phyloP scores from a whole-genome alignment of 1,140 invertebrate species.

The Drosophila navojoa region DNA sequence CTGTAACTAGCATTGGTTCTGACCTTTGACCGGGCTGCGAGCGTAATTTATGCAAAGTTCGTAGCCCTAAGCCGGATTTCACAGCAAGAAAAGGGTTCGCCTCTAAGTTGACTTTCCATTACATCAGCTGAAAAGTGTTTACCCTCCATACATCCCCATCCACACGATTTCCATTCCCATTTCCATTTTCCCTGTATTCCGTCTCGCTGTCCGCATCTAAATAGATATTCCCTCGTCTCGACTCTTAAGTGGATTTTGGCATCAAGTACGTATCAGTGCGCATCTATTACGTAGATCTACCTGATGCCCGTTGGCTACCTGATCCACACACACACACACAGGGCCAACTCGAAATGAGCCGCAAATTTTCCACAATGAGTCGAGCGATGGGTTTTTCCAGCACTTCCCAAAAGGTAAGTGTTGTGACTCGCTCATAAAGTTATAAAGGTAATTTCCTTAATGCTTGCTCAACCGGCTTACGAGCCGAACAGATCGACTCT shows the following conservation, averaged over 20 bases:
- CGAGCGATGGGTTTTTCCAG: slow-evolving; percentile 57
- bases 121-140: slow-evolving; percentile 67
- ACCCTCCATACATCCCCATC: slow-evolving; percentile 12
- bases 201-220: background rate
- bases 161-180: background rate
- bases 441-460: slow-evolving; percentile 37
- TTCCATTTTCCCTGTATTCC: slow-evolving; percentile 5
- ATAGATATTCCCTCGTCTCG: background rate
- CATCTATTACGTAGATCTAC: slow-evolving; percentile 21
- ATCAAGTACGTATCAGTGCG: slow-evolving; percentile 32
- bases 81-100: slow-evolving; percentile 19
- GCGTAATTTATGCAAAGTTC: slow-evolving; percentile 68
- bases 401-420: slow-evolving; percentile 41
- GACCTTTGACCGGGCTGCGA: slow-evolving; percentile 1
- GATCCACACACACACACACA: background rate
- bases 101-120: slow-evolving; percentile 69
- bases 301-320: slow-evolving; percentile 43
- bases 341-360: slow-evolving; percentile 50
- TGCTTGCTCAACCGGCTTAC: slow-evolving; percentile 6
- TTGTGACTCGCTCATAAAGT: slow-evolving; percentile 56
- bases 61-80: background rate
- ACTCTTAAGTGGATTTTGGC: slow-evolving; percentile 29
- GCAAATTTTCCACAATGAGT: slow-evolving; percentile 78
- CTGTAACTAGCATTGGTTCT: slow-evolving; percentile 6
- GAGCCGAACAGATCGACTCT: slow-evolving; percentile 1